These are phyloP conservation scores for Neostethus bicornis DNA, from an alignment of 2,797 vertebrate genomes.

Conservation along the genomic window DNA sequence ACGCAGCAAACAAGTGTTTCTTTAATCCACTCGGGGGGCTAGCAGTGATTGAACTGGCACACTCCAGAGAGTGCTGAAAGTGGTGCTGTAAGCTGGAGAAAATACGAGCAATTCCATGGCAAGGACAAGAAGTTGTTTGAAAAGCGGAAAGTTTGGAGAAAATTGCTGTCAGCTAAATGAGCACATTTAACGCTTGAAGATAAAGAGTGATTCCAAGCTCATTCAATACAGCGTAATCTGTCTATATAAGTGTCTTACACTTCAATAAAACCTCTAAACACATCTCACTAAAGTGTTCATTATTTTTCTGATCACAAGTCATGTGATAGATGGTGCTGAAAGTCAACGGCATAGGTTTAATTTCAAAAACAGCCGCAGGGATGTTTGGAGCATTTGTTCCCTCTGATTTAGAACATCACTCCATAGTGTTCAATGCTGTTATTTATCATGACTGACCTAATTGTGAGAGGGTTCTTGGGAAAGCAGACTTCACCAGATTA, in stretches of 20 bases:
- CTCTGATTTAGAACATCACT: slow-evolving; percentile 4
- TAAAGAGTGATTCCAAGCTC: slow-evolving; percentile 34
- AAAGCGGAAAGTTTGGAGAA: slow-evolving; percentile 33
- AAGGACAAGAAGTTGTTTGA: slow-evolving; percentile 41
- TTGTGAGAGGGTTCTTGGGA: neutral
- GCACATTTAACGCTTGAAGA: slow-evolving; percentile 38
- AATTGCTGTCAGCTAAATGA: slow-evolving; percentile 37
- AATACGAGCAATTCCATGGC: slow-evolving; percentile 34
- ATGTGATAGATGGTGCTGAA: slow-evolving; percentile 20
- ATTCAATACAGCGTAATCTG: slow-evolving; percentile 38
- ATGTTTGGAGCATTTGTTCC: slow-evolving; percentile 1
- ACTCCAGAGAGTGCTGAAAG: slow-evolving; percentile 28
- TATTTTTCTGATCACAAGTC: slow-evolving; percentile 23
- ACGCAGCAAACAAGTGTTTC: slow-evolving; percentile 61
- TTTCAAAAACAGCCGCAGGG: slow-evolving; percentile 7
- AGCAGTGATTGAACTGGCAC: slow-evolving; percentile 40
- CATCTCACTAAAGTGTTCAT: slow-evolving; percentile 16
- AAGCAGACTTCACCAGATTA: slow-evolving; percentile 3
- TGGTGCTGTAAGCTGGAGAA: slow-evolving; percentile 23
- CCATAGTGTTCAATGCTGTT: neutral
- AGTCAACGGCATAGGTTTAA: neutral
- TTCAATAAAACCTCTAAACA: slow-evolving; percentile 7
- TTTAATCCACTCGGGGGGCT: slow-evolving; percentile 39
- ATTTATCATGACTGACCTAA: neutral
- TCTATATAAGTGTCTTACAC: slow-evolving; percentile 29